Base-by-base conservation (phyloP, 2,797 vertebrate species). In the Selene dorsalis region DNA sequence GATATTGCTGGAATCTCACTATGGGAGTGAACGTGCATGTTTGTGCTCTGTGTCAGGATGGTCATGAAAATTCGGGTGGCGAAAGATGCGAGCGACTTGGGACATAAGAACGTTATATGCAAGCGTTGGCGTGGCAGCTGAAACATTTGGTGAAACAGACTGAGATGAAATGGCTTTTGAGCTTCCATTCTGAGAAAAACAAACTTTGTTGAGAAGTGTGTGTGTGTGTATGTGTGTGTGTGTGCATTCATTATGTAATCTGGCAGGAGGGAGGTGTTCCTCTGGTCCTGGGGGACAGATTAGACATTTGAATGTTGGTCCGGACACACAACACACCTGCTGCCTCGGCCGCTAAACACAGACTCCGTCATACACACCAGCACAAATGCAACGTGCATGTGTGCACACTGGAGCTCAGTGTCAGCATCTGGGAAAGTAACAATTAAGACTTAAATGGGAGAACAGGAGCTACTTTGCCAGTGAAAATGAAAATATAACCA, bases 291-390 rank as follows among this genome's bases (percentile, higher is more conserved):
- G 56, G 14, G 77, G 77, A 69, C n/a, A 62, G 69, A 67, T 85
- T 41, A 83, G 65, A 79, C 76, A 85, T 87, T 81, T 69, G 69
- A 79, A 59, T 68, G 39, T 70, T 68, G 59, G 32, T 67, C 67
- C 45, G 58, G 30, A 73, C 74, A 52, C 45, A 41, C 9, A n/a
- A 55, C 63, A 62, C 82, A 87, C 83, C 85, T 78, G 84, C 75
- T 77, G 70, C 77, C 75, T 74, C 20, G 56, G 60, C 61, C 32
- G 43, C 69, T 69, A 43, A 81, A 77, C 55, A 58, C 32, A 53
- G 14, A 72, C 62, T 68, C 57, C 26, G 63, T 17, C 60, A 53
- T 55, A 43, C 56, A 62, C 47, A 57, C 28, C 39, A 47, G 20
- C 38, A 48, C 22, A 55, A 26, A 47, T 43, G 50, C 57, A 41